These are phyloP conservation scores for Chrysodeixis includens DNA, from an alignment of 2,888 invertebrate species.

Conservation along the genomic window DNA sequence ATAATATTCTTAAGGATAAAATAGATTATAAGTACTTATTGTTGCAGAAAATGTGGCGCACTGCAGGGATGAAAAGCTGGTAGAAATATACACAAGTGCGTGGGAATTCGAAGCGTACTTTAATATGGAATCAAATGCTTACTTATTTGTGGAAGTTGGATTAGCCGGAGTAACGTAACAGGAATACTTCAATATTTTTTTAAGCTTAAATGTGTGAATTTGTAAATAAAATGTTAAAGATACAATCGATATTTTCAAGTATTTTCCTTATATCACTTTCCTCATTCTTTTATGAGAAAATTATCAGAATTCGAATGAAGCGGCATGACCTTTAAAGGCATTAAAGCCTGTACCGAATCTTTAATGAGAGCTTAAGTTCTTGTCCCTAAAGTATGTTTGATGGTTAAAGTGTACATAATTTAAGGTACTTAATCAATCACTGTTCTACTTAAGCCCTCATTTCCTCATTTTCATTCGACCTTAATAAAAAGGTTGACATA, in stretches of 20 bases:
- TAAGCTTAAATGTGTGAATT: constrained; percentile 4
- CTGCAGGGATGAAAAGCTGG: constrained; percentile 78
- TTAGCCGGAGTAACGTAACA: constrained; percentile 64
- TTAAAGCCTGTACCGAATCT: not conserved
- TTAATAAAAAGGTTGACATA: not conserved
- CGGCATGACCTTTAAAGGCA: not conserved
- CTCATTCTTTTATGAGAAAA: not conserved
- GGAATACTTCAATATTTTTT: not conserved
- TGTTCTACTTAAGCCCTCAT: not conserved
- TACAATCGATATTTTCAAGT: not conserved
- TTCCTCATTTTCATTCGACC: constrained; percentile 4
- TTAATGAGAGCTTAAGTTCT: not conserved
- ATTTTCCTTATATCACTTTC: not conserved
- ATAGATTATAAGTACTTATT: constrained; percentile 36
- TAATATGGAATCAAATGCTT: constrained; percentile 69
- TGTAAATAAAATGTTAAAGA: not conserved
- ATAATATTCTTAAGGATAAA: too few species aligned
- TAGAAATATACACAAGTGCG: constrained; percentile 79
- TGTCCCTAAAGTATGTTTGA: constrained; percentile 3
- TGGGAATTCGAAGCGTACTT: constrained; percentile 82
- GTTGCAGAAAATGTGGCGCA: constrained; percentile 86
- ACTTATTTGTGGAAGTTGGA: constrained; percentile 82
- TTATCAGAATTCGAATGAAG: not conserved
- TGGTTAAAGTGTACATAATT: not conserved
- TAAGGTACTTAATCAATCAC: constrained; percentile 1